Evolutionary conservation across 1,140 invertebrate genomes (phyloP), one percentile per base, ranked within the genome.

Genomic region (Anadara kagoshimensis): DNA sequence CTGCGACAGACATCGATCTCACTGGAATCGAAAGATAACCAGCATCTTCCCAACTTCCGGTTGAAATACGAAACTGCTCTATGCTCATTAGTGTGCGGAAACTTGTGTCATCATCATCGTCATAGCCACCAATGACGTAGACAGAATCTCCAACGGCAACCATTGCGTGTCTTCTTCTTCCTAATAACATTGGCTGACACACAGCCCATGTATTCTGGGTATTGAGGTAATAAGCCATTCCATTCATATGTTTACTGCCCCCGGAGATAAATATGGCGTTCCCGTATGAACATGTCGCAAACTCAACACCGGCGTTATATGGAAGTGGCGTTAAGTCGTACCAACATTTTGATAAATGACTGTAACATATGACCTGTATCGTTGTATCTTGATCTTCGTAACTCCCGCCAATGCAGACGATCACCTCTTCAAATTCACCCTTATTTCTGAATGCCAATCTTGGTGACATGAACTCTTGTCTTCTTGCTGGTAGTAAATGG

Each of bases 181-280:
- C 79, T 12, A 79, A 41, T 54, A 65, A 58, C 80, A 84, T 82
- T 22, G 75, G 67, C 18, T 78, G 53, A 45, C 78, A 72, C 5
- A 77, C 41, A 14, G 63, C 43, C 83, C 83, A 84, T 12, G 47
- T 61, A 49, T 78, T 79, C 16, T 73, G 49, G 18, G 73, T 69
- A 41, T 68, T 74, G 29, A 74, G 69, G 56, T 72, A 84, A 1
- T 58, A 63, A 7, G 71, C 45, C 61, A 84, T 57, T 2, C 68
- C 72, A 29, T 78, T 78, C n/a, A 76, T 67, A n/a, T 67, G 71
- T n/a, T 57, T 65, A 7, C 78, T 78, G 29, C 76, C 75, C 18
- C 83, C 83, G 4, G 76, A 79, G 4, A 82, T 67, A 62, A 73
- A 80, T 45, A 84, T 72, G 36, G 82, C 80, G 44, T 84, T 76